A percentile compares a stretch with the other conserved stretches of the same genome.
Evolutionary conservation across 2,797 vertebrate species (phyloP).

Genomic region (Dipus sagitta): DNA sequence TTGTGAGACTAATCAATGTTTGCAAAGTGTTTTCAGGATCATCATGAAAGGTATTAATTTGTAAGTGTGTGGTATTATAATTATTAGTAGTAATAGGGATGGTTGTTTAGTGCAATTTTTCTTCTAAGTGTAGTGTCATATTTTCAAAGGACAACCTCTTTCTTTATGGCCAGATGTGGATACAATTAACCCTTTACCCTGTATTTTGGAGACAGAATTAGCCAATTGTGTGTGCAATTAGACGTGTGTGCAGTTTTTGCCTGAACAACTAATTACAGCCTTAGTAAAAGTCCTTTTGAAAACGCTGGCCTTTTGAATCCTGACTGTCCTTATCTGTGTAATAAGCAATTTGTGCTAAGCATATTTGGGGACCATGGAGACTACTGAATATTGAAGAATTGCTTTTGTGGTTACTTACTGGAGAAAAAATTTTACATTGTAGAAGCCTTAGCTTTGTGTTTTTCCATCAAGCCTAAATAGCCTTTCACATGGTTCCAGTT

Average conservation of each 20-base stretch:
- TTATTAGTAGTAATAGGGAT: constrained; percentile 77
- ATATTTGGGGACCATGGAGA: constrained; percentile 24
- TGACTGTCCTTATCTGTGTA: constrained; percentile 71
- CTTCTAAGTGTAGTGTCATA: constrained; percentile 80
- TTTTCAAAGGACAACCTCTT: constrained; percentile 80
- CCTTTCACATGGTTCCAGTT: constrained; percentile 67
- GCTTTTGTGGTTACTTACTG: constrained; percentile 56
- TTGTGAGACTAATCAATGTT: constrained; percentile 81
- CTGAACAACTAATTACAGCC: constrained; percentile 81
- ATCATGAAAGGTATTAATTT: constrained; percentile 81
- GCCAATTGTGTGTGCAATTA: constrained; percentile 81
- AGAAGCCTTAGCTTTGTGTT: constrained; percentile 68
- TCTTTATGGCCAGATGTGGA: constrained; percentile 82
- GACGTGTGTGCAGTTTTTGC: constrained; percentile 76
- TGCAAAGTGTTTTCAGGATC: constrained; percentile 80
- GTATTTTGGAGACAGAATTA: constrained; percentile 83
- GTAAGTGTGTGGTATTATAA: constrained; percentile 77
- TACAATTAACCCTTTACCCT: constrained; percentile 84
- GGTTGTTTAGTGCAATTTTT: constrained; percentile 80
- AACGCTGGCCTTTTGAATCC: constrained; percentile 80
- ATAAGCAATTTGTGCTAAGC: constrained; percentile 70
- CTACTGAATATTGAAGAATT: constrained; percentile 75
- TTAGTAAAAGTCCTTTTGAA: constrained; percentile 79
- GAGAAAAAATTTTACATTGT: constrained; percentile 76
- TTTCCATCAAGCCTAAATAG: constrained; percentile 65